Conservation (phyloP, 1,140 invertebrate genomes). For the Medauroidea extradentata region DNA sequence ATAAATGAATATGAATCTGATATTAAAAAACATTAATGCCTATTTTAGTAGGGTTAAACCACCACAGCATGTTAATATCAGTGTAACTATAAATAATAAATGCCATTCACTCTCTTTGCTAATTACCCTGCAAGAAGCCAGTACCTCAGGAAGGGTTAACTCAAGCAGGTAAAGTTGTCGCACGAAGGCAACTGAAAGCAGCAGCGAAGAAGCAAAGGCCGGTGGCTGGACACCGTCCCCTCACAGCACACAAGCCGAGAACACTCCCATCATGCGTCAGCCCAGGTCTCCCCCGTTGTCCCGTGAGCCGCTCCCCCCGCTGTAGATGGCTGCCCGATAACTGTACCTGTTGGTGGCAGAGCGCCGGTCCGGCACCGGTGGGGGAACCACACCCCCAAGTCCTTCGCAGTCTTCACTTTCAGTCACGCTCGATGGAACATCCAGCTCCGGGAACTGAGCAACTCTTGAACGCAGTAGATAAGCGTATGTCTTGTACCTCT, state of each 20-base stretch:
- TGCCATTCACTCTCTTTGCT: no score
- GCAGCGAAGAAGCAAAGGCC: no score
- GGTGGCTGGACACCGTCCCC: not conserved
- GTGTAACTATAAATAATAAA: no score
- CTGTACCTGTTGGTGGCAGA: conserved; percentile 73
- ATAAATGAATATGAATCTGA: no score
- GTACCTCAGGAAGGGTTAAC: no score
- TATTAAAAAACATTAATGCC: no score
- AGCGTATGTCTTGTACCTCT: conserved; percentile 82
- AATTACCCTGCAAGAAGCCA: no score
- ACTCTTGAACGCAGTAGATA: conserved; percentile 73
- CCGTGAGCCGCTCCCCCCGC: conserved; percentile 41
- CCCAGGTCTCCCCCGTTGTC: conserved; percentile 60
- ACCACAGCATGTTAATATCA: no score
- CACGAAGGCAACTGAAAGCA: no score
- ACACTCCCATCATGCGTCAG: conserved; percentile 70
- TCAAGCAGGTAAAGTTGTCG: no score
- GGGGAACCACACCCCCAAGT: conserved; percentile 43
- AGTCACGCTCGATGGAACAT: conserved; percentile 41
- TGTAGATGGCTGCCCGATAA: conserved; percentile 69
- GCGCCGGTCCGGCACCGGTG: conserved; percentile 43
- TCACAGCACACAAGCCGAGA: conserved; percentile 72
- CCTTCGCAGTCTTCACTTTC: conserved; percentile 60
- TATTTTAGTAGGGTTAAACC: no score
- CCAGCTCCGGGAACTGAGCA: conserved; percentile 56